Percentiles rank a stretch among this genome's conserved stretches.
Evolutionary conservation across 2,797 vertebrate genomes (phyloP).

Genomic region (Ctenochaetus hawaiiensis): DNA sequence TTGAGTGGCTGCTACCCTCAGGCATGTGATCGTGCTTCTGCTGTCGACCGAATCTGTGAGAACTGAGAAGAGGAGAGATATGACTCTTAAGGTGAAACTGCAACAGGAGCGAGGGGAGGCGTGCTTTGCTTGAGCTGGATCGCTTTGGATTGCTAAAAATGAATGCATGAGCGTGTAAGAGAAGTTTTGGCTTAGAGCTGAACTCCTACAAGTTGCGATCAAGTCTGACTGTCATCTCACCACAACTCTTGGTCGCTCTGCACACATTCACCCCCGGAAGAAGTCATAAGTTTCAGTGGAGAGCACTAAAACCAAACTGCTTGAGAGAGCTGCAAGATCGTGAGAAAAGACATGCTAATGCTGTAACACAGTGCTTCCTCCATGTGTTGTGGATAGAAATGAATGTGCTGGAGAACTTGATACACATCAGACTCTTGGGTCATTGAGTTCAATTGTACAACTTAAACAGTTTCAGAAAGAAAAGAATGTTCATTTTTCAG

Average conservation of each 20-base stretch:
- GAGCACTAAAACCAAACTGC: conserved; percentile 31
- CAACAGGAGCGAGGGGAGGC: conserved; percentile 5
- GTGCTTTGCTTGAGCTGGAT: conserved; percentile 7
- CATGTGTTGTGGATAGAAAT: conserved; percentile 24
- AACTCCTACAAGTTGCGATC: conserved; percentile 49
- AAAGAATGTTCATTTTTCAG: no score
- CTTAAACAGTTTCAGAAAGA: no score
- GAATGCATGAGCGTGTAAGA: background rate
- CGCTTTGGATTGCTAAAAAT: conserved; percentile 11
- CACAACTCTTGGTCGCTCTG: conserved; percentile 41
- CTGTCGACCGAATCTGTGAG: conserved; percentile 32
- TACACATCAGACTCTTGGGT: no score
- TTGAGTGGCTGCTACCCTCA: conserved; percentile 31
- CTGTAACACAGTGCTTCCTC: conserved; percentile 28
- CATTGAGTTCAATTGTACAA: no score
- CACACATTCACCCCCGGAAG: conserved; percentile 47
- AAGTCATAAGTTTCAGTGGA: conserved; percentile 65
- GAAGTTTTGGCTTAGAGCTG: conserved; percentile 34
- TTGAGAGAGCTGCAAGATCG: conserved; percentile 34
- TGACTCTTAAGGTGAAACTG: conserved; percentile 54
- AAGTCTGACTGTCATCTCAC: conserved; percentile 61
- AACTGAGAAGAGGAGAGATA: conserved; percentile 44
- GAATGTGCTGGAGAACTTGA: conserved; percentile 16
- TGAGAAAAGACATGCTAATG: conserved; percentile 56
- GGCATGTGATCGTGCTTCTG: conserved; percentile 30